Base-by-base conservation (phyloP, 2,888 invertebrate genomes). In the Dynastes hyllus region DNA sequence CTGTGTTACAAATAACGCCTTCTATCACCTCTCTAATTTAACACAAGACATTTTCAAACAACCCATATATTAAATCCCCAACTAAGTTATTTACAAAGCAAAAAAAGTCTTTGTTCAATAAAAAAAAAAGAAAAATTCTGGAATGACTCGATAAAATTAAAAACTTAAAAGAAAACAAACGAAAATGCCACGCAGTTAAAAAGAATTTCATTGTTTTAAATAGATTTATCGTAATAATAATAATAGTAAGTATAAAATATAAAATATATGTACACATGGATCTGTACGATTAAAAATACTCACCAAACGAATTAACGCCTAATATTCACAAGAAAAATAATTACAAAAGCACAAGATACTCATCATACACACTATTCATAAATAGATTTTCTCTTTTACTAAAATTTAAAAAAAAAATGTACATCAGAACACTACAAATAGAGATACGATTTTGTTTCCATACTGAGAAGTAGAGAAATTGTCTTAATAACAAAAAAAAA, bases 91-190 rank as follows among this genome's bases (percentile, higher is more conserved):
- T 9, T 45, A 45, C 4, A 45, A 9, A 4, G 4, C 8, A 45
- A 32, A 32, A 32, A 32, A 32, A 32, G 45, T 45, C 6, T 0
- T 5, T 9, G 1, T 45, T 9, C 4, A 6, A 9, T 45, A 45
- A 45, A 45, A 45, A 9, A 8, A 45, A 45, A 45, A 45, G 4
- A 45, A 9, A 8, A 45, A 45, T 9, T 45, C 11, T 73, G 73
- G 73, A 73, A 73, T 73, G 73, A 73, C 40, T 73, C 73, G 45
- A 22, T 45, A 53, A 70, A 55, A n/a, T 58, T 53, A 11, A 55
- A n/a, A 55, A 22, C 8, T 6, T 16, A 71, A 71, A 70, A 40
- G 29, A 70, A 40, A 45, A 45, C 4, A 1, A 32, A 32, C 32
- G 32, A 4, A 32, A 32, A 32, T 32, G 4, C 32, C 32, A 61